These are phyloP conservation scores for Ailuropoda melanoleuca DNA, from an alignment of 2,113 vertebrate species.

Conservation along the genomic window DNA sequence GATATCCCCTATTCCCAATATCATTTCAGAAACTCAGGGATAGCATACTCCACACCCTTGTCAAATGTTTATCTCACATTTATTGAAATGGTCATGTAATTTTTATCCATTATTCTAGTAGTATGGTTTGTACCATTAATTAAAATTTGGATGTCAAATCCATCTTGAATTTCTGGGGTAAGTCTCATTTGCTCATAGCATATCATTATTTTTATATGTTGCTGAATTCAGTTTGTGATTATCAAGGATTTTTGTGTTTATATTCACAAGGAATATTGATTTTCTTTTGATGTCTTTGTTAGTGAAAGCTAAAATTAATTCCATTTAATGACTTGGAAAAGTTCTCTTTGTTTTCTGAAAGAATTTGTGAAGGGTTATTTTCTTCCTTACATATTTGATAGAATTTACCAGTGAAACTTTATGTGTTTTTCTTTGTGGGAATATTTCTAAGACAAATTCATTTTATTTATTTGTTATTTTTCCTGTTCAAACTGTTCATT, in stretches of 20 bases:
- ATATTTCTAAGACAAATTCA: background rate
- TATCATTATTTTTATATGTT: background rate
- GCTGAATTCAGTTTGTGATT: background rate
- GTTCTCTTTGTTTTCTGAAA: background rate
- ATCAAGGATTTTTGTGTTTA: slow-evolving; percentile 38
- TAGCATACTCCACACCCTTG: background rate
- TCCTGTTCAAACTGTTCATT: background rate
- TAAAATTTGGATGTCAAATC: background rate
- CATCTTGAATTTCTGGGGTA: background rate
- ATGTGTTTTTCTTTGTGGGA: background rate
- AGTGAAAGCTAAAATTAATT: background rate
- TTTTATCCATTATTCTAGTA: background rate
- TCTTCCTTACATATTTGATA: background rate
- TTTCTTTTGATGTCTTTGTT: slow-evolving; percentile 27
- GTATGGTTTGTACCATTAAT: background rate
- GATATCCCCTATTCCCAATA: background rate
- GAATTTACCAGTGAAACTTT: background rate
- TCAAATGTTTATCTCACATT: background rate
- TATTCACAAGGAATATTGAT: background rate
- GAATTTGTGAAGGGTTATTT: background rate
- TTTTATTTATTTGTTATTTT: background rate
- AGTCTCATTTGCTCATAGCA: background rate
- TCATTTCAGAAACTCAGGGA: background rate
- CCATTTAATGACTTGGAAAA: background rate
- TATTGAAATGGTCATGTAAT: background rate